Conservation (phyloP, 2,113 vertebrate genomes). For the Gasterosteus aculeatus region DNA sequence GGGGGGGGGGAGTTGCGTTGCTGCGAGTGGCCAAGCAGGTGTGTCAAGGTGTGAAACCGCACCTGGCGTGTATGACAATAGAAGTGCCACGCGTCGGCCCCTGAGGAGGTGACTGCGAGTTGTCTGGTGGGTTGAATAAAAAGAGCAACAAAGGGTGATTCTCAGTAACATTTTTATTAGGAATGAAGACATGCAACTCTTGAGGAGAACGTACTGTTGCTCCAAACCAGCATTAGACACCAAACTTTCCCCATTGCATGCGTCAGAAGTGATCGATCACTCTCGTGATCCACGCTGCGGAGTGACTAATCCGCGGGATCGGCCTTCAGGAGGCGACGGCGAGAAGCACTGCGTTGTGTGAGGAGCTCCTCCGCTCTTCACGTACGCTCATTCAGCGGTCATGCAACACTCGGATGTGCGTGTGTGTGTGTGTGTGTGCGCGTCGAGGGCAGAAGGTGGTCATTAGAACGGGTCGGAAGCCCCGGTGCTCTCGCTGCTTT, state of each 20-base stretch:
- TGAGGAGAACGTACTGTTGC: constrained; percentile 3
- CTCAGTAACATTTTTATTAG: too few species aligned
- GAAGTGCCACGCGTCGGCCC: constrained; percentile 66
- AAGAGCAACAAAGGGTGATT: constrained; percentile 24
- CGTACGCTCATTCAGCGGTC: constrained; percentile 40
- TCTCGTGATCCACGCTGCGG: too few species aligned
- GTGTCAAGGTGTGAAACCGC: constrained; percentile 72
- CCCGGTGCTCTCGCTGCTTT: constrained; percentile 61
- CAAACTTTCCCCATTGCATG: too few species aligned
- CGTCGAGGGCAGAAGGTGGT: too few species aligned
- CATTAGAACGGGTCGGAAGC: too few species aligned
- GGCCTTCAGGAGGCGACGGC: too few species aligned
- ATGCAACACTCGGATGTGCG: constrained; percentile 35
- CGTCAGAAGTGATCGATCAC: too few species aligned
- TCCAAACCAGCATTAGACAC: too few species aligned
- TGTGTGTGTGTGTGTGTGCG: constrained; percentile 13
- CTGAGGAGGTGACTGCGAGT: constrained; percentile 37
- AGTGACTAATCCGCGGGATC: too few species aligned
- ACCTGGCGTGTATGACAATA: constrained; percentile 67
- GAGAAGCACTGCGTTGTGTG: constrained; percentile 32
- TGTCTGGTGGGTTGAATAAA: constrained; percentile 33
- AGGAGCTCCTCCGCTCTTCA: constrained; percentile 41
- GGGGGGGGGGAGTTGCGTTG: constrained; percentile 32
- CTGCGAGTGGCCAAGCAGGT: constrained; percentile 76
- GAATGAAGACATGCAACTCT: background rate